Base-by-base conservation (phyloP, 2,797 vertebrate species). In the Selene dorsalis region DNA sequence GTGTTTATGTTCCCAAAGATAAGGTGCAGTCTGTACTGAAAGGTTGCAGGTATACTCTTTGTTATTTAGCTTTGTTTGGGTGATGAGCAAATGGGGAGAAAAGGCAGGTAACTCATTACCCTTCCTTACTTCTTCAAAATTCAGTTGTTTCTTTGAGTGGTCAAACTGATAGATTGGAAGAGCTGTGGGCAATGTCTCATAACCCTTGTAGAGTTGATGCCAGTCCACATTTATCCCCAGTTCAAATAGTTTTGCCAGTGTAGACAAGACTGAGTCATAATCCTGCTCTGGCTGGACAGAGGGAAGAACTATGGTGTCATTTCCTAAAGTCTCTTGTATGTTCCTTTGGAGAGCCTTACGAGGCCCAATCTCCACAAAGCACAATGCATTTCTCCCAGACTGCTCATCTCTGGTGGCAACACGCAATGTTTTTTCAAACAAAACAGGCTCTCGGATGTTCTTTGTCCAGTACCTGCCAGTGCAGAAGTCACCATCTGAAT, bases 341-440 rank as follows among this genome's bases (percentile, higher is more conserved):
- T 93, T 95, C 58, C 94, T 93, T 65, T 95, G 93, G 32, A 98
- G 82, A 74, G 80, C 89, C 68, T 87, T 91, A 14, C 94, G 94
- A 75, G 96, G 96, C 66, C 95, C 94, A 79, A 97, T 95, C 91
- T 97, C 96, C 61, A 97, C 93, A 93, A 97, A 97, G 10, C n/a
- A n/a, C n/a, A 96, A 88, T 24, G 90, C 4, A 3, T 94, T 95
- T 45, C 87, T 91, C n/a, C 63, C 66, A 6, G 82, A 22, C 0
- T 62, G 68, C 7, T 38, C 90, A 30, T 87, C 90, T 80, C 73
- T 91, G 45, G 84, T 77, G 52, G 71, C 88, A 70, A 83, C 89
- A 70, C n/a, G 75, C 70, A 97, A 85, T 6, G 96, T 93, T 85
- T 91, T 82, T 57, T 93, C 85, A 84, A 97, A 97, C 82, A 90